Evolutionary conservation across 2,888 invertebrate species (phyloP).

Genomic region (Dasysyrphus albostriatus): DNA sequence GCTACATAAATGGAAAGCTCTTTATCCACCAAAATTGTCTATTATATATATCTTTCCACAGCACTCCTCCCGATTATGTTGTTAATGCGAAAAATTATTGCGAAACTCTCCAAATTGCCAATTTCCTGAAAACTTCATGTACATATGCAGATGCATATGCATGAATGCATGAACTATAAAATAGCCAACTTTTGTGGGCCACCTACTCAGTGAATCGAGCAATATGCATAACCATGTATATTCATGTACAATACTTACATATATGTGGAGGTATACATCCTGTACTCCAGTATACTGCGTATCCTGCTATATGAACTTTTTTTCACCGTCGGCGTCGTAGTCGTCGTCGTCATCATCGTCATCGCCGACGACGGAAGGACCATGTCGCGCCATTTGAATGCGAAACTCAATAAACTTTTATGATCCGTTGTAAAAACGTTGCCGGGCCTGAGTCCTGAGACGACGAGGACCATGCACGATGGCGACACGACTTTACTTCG

Average conservation of each 20-base stretch:
- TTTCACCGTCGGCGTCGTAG: not conserved
- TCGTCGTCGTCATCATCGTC: not conserved
- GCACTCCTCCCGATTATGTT: conserved; percentile 39
- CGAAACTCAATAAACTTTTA: conserved; percentile 68
- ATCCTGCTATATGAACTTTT: conserved; percentile 3
- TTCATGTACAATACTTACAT: no score
- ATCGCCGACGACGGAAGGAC: conserved; percentile 31
- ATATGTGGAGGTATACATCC: conserved; percentile 7
- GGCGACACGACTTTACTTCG: conserved; percentile 4
- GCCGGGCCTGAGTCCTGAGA: conserved; percentile 57
- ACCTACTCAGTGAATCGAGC: conserved; percentile 36
- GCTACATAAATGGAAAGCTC: conserved; percentile 6
- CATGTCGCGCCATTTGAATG: conserved; percentile 63
- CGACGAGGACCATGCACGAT: conserved; percentile 6
- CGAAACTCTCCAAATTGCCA: conserved; percentile 71
- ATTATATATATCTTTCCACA: conserved; percentile 6
- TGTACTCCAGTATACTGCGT: conserved; percentile 9
- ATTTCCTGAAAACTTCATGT: conserved; percentile 48
- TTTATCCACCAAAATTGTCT: conserved; percentile 3
- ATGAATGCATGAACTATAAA: conserved; percentile 13
- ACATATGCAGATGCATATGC: not conserved
- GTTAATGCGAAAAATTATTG: conserved; percentile 66
- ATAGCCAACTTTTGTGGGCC: conserved; percentile 37
- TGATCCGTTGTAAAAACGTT: conserved; percentile 68
- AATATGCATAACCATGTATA: conserved; percentile 67